Conservation (phyloP, 2,888 invertebrate species). For the Pachydiplax longipennis region DNA sequence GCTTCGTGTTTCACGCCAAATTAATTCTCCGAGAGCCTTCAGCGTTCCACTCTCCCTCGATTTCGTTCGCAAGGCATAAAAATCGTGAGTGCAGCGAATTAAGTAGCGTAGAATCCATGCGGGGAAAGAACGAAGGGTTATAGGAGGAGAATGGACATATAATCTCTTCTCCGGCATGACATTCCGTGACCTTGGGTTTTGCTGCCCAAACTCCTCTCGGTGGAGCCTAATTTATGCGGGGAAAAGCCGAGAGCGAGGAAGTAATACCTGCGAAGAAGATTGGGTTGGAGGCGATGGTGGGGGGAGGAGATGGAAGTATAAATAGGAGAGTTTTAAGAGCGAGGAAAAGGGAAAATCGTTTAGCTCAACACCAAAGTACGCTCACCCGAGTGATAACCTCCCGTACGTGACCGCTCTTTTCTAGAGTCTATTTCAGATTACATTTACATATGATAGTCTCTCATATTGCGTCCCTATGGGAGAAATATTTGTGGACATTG, state of each 20-base stretch:
- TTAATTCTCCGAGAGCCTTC: neutral
- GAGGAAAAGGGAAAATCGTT: neutral
- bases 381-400: neutral
- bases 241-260: neutral
- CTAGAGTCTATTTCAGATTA: neutral
- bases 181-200: neutral
- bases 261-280: neutral
- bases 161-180: neutral
- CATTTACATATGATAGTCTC: neutral
- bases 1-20: neutral
- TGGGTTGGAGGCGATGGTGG: neutral
- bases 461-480: too few relatives aligned
- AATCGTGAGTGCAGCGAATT: neutral
- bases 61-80: neutral
- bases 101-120: neutral
- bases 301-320: neutral
- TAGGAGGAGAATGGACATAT: neutral
- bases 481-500: too few relatives aligned
- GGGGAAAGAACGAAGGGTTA: neutral
- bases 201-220: neutral
- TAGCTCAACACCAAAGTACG: neutral
- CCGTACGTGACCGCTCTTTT: neutral
- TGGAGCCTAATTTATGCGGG: slow-evolving; percentile 21
- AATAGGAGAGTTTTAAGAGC: neutral
- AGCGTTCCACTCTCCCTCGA: neutral